Percentiles rank a stretch among this genome's conserved stretches.
Evolutionary conservation across 2,113 vertebrate species (phyloP).

Genomic region (Philantomba maxwellii): DNA sequence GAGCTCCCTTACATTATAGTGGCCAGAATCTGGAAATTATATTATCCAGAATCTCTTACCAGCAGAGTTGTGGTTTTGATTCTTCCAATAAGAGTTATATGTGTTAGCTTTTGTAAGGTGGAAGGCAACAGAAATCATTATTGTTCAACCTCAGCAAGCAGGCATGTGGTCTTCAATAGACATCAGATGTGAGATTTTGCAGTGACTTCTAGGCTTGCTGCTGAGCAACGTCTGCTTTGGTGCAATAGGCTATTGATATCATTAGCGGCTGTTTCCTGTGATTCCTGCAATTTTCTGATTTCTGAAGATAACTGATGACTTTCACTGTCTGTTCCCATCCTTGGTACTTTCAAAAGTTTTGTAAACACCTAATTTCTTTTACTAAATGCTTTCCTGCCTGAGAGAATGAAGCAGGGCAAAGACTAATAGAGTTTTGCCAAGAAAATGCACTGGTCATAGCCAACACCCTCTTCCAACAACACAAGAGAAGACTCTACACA

Average conservation of each 20-base stretch:
- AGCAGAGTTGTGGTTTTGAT: not conserved
- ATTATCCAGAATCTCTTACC: not conserved
- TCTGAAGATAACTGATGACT: not conserved
- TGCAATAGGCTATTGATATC: not conserved
- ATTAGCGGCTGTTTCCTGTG: not conserved
- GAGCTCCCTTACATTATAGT: not conserved
- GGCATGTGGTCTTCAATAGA: not conserved
- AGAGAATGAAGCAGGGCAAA: no score
- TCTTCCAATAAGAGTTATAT: not conserved
- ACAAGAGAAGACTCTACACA: no score
- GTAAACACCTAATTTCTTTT: not conserved
- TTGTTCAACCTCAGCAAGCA: not conserved
- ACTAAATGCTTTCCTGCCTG: not conserved
- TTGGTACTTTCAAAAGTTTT: not conserved
- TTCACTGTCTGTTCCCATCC: not conserved
- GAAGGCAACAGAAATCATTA: not conserved
- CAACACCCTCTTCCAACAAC: no score
- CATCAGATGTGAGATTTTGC: not conserved
- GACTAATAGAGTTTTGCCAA: no score
- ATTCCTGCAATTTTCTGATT: not conserved
- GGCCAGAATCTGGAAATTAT: not conserved
- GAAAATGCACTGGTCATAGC: no score
- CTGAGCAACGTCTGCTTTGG: not conserved
- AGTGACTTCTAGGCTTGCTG: not conserved
- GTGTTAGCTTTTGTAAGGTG: not conserved